Percentiles rank a stretch among this genome's conserved stretches.
These are phyloP conservation scores for Takifugu rubripes DNA, from an alignment of 2,797 vertebrate genomes.

Conservation along the genomic window DNA sequence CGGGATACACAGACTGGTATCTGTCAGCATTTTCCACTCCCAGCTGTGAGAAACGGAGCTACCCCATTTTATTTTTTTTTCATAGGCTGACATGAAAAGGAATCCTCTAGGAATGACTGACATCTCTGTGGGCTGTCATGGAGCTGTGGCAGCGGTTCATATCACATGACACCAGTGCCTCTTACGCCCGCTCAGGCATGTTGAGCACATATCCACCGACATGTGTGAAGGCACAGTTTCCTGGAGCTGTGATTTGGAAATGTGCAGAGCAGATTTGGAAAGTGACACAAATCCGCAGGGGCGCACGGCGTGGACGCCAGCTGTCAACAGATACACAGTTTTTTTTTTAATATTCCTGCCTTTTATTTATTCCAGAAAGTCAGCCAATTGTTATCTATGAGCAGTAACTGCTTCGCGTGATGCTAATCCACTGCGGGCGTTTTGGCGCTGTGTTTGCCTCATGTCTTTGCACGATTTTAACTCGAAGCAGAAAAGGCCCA, in stretches of 20 bases:
- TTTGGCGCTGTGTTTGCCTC: background rate
- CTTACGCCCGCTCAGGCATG: constrained; percentile 1
- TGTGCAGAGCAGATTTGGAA: background rate
- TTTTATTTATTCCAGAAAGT: too few relatives aligned
- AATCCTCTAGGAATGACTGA: constrained; percentile 46
- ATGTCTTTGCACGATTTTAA: background rate
- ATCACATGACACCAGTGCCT: constrained; percentile 15
- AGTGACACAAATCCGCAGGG: too few relatives aligned
- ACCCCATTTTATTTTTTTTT: background rate
- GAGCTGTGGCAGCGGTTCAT: constrained; percentile 27
- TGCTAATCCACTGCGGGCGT: background rate
- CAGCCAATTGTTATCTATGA: background rate
- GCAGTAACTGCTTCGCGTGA: background rate
- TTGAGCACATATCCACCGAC: background rate
- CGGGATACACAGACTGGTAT: constrained; percentile 7
- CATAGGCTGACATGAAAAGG: constrained; percentile 45
- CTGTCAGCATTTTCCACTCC: constrained; percentile 55
- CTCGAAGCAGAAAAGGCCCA: background rate
- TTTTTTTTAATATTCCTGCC: too few relatives aligned
- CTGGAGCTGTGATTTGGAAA: constrained; percentile 8
- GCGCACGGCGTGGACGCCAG: too few relatives aligned
- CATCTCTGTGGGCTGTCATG: constrained; percentile 25
- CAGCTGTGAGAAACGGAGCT: constrained; percentile 52
- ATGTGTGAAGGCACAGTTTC: constrained; percentile 5
- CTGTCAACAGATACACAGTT: too few relatives aligned